These are phyloP conservation scores for Mythimna vitellina DNA, from an alignment of 2,888 invertebrate genomes.

Conservation along the genomic window DNA sequence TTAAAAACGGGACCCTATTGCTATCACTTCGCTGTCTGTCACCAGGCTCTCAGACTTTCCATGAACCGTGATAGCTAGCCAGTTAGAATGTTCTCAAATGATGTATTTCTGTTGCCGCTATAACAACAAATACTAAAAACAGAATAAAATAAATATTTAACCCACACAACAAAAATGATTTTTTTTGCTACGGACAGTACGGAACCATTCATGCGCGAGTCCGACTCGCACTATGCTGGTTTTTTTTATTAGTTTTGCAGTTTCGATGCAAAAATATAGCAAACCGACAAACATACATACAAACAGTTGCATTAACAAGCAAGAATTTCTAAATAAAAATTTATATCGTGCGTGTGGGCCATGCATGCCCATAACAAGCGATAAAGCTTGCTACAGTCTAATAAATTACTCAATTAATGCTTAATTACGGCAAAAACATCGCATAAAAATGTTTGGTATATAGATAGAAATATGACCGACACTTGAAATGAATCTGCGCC, in stretches of 20 bases:
- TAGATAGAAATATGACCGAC: conserved; percentile 81
- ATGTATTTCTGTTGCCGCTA: no score
- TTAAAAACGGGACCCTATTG: no score
- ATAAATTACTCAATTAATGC: conserved; percentile 84
- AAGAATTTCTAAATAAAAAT: conserved; percentile 49
- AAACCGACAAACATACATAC: background rate
- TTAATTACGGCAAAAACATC: conserved; percentile 79
- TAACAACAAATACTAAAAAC: no score
- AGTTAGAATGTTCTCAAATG: no score
- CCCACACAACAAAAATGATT: no score
- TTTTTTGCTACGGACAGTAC: no score
- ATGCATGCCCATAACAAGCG: conserved; percentile 60
- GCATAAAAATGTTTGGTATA: conserved; percentile 60
- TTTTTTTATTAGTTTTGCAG: background rate
- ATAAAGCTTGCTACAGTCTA: conserved; percentile 72
- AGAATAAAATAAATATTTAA: no score
- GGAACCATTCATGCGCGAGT: no score
- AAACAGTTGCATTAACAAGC: conserved; percentile 2
- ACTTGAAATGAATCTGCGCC: conserved; percentile 81
- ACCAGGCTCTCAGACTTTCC: no score
- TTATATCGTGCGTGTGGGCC: conserved; percentile 55
- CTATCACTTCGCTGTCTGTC: no score
- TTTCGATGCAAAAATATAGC: background rate
- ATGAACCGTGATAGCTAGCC: no score
- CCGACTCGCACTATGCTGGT: no score